Evolutionary conservation across 2,888 invertebrate genomes (phyloP).

Genomic region (Pterobdella sp.): DNA sequence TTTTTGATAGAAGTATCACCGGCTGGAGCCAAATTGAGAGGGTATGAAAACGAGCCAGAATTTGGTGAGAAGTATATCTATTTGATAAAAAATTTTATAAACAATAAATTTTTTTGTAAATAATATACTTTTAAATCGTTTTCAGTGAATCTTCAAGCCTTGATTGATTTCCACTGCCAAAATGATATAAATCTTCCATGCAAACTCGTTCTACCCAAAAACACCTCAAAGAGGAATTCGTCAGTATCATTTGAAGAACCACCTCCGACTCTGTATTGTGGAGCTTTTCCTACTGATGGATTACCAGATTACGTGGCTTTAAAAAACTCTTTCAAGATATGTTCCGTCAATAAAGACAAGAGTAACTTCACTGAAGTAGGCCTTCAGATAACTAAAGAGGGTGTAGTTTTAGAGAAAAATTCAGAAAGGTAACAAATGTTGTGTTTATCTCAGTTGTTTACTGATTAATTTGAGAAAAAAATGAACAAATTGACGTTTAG

Average conservation of each 20-base stretch:
- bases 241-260: not conserved
- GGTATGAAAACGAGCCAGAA: constrained; percentile 3
- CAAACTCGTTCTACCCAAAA: not conserved
- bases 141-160: constrained; percentile 1
- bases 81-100: not conserved
- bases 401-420: not conserved
- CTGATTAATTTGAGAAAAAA: no score
- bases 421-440: not conserved
- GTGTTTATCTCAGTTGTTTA: no score
- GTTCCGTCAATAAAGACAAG: not conserved
- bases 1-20: constrained; percentile 6
- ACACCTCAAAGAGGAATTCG: not conserved
- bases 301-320: not conserved
- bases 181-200: not conserved
- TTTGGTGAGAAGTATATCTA: not conserved
- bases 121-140: not conserved
- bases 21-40: constrained; percentile 15
- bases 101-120: not conserved
- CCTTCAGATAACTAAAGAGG: not conserved
- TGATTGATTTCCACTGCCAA: constrained; percentile 1
- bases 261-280: not conserved
- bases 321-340: not conserved
- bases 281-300: constrained; percentile 3
- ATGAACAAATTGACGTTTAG: no score
- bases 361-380: not conserved